phyloP scores from a whole-genome alignment of 2,888 invertebrate species.

The Ethmia dodecea region DNA sequence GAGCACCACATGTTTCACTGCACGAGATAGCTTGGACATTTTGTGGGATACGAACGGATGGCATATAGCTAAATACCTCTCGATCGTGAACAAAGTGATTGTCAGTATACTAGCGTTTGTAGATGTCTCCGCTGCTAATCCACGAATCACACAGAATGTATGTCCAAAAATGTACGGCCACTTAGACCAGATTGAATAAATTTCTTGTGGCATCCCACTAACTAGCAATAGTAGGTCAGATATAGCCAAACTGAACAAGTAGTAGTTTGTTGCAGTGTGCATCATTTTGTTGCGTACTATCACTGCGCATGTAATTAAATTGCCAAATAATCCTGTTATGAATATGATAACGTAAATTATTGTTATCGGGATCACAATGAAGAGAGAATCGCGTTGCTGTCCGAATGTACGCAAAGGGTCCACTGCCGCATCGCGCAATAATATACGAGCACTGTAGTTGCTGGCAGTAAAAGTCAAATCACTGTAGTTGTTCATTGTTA shows the following conservation, averaged over 20 bases:
- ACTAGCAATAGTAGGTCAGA: slow-evolving; percentile 88
- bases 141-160: slow-evolving; percentile 86
- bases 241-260: slow-evolving; percentile 90
- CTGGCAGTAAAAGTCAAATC: too few species aligned
- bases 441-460: too few species aligned
- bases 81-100: slow-evolving; percentile 91
- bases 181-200: slow-evolving; percentile 86
- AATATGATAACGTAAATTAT: slow-evolving; percentile 88
- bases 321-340: slow-evolving; percentile 87
- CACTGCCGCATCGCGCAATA: slow-evolving; percentile 28
- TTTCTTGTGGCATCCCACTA: slow-evolving; percentile 90
- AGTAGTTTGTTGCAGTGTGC: slow-evolving; percentile 90
- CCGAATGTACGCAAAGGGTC: slow-evolving; percentile 55
- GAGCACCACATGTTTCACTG: slow-evolving; percentile 86
- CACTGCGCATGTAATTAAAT: slow-evolving; percentile 90
- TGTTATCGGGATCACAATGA: slow-evolving; percentile 84
- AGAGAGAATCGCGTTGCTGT: slow-evolving; percentile 73
- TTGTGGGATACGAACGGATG: slow-evolving; percentile 84
- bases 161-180: slow-evolving; percentile 89
- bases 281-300: slow-evolving; percentile 89
- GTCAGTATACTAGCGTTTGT: slow-evolving; percentile 87
- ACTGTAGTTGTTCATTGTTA: too few species aligned
- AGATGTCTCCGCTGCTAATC: slow-evolving; percentile 87
- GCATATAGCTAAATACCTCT: slow-evolving; percentile 81
- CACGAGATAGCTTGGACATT: slow-evolving; percentile 91